Evolutionary conservation across 2,888 invertebrate genomes (phyloP), one percentile per base, ranked within the genome.

Genomic region (Pseudanteris insignis): DNA sequence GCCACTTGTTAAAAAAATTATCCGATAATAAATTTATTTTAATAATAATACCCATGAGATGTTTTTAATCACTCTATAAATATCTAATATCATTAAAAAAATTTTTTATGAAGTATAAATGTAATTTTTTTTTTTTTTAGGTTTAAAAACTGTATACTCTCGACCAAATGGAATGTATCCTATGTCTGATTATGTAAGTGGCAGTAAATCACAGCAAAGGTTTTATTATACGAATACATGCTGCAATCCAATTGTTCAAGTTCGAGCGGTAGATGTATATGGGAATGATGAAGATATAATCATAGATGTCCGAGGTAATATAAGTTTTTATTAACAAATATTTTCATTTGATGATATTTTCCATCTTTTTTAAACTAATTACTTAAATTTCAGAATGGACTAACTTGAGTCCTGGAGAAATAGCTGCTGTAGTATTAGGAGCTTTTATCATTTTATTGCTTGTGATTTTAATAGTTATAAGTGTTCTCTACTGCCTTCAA

Each of bases 201-300:
- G 92, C 1, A 86, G 88, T 0, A 84, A 84, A 18, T 86, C 87
- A 18, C 84, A 86, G 21, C 84, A 91, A 1, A 81, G 81, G 8
- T 88, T 89, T 0, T 84, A 85, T 2, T 91, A 89, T 74, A 83
- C 87, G 10, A 86, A 89, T 0, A 88, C 87, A 0, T 92, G 92
- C 73, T 92, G 91, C 73, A 83, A 87, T 3, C 86, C 89, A 0
- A 83, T 86, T 38, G 83, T 90, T 0, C 81, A 88, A 25, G 77
- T 92, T 2, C 86, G 84, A 1, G 90, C 89, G 0, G 84, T 85
- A 6, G 91, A 92, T 74, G 80, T 88, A 0, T 81, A 82, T 7
- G 89, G 89, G 0, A 91, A 91, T 73, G 83, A 85, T 2, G 83
- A 84, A 57, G 84, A 84, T 47, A 83, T 85, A 36, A 83, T 83